phyloP scores from a whole-genome alignment of 2,888 invertebrate species.

The Agrotis segetum region DNA sequence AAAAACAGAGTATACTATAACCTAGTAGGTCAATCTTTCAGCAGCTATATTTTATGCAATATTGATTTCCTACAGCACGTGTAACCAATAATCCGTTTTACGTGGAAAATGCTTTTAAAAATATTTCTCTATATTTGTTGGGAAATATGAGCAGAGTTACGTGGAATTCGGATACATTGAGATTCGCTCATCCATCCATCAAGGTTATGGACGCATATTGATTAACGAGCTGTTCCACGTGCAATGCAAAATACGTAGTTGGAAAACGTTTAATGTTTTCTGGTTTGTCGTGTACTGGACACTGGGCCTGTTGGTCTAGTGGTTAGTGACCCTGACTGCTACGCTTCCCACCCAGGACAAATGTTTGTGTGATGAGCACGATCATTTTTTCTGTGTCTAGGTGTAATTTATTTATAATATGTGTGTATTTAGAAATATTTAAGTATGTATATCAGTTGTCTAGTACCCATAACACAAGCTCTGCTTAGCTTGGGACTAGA shows the following conservation, averaged over 20 bases:
- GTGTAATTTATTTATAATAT: too few relatives aligned
- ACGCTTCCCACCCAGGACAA: too few relatives aligned
- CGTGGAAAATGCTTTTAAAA: background rate
- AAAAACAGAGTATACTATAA: too few relatives aligned
- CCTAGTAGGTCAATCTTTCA: conserved; percentile 1
- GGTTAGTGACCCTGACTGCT: too few relatives aligned
- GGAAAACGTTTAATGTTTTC: background rate
- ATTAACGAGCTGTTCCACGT: conserved; percentile 1
- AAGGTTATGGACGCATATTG: conserved; percentile 1
- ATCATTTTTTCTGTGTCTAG: too few relatives aligned
- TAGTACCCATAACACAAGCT: too few relatives aligned
- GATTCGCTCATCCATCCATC: conserved; percentile 1
- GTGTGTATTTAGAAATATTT: too few relatives aligned
- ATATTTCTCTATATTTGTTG: background rate
- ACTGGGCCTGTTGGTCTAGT: too few relatives aligned
- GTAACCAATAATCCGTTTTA: conserved; percentile 1
- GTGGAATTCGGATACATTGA: background rate
- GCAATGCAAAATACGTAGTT: background rate
- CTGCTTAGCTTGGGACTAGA: too few relatives aligned
- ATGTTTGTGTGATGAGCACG: too few relatives aligned
- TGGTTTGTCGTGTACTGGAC: background rate
- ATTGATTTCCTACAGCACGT: conserved; percentile 36
- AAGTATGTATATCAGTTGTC: too few relatives aligned
- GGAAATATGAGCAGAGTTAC: background rate
- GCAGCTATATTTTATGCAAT: conserved; percentile 24